Base-by-base conservation (phyloP, 1,140 invertebrate genomes). In the Drosophila jambulina region DNA sequence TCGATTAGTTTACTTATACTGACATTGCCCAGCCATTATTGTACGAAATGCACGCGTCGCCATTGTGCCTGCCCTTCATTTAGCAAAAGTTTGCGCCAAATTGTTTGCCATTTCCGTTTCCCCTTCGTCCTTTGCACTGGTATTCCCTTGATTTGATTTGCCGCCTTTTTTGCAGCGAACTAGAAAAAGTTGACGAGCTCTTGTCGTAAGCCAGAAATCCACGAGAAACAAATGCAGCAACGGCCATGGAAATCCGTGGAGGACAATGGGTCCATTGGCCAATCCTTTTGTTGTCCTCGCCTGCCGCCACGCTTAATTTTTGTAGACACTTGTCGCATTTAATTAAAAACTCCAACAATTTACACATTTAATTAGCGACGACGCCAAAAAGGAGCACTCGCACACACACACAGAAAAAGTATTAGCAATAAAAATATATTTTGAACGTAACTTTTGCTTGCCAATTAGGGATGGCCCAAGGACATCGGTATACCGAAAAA, bases 391-490 rank as follows among this genome's bases (percentile, higher is more conserved):
- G 19, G 29, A 38, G 56, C 45, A 60, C 42, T 58, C 53, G 21
- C 32, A 38, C 34, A 36, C 32, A 56, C 9, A 46, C 23, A 67
- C 46, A 78, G 56, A 59, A 78, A 86, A 87, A 87, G 76, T 87
- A 86, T 88, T 88, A 88, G 84, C 85, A 75, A 81, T 90, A 82
- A 81, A 88, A 88, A 90, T 90, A 88, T 90, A 84, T 84, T 88
- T 88, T 88, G 76, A 87, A 87, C 80, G 76, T 83, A 80, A 83
- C 84, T 78, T 42, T 64, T 40, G 49, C n/a, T 40, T 10, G 38
- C 40, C 53, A 56, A 38, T 56, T 56, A 38, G 53, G 9, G 53
- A 56, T 56, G 53, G 53, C 0, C 0, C 1, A 38, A 7, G 17
- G 9, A 23, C 36, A 15, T 32, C 2, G n/a, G n/a, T 34, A 21